Evolutionary conservation across 2,113 vertebrate genomes (phyloP).

Genomic region (Cyanoramphus novaezelandiae): DNA sequence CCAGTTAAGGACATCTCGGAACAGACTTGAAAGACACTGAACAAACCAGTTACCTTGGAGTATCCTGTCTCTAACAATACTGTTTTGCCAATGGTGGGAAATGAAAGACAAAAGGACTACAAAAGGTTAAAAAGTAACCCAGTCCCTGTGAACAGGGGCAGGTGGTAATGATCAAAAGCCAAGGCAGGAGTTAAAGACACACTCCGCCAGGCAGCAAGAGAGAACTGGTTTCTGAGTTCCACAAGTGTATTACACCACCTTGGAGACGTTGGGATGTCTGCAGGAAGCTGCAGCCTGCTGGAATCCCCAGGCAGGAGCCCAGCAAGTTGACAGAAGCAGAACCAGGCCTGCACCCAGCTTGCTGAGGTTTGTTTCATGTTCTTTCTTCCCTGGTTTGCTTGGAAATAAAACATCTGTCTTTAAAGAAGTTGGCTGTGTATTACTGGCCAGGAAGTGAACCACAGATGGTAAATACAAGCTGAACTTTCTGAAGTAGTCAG

Average conservation of each 20-base stretch:
- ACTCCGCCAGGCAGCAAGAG: not conserved
- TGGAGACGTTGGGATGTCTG: not conserved
- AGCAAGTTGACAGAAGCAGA: not conserved
- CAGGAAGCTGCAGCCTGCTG: not conserved
- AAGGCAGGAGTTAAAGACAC: constrained; percentile 39
- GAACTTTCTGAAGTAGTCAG: not conserved
- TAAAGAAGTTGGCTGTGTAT: not conserved
- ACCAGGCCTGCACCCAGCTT: not conserved
- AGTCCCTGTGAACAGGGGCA: constrained; percentile 43
- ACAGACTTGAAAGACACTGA: constrained; percentile 42
- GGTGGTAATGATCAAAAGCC: constrained; percentile 54
- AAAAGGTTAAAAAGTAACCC: constrained; percentile 63
- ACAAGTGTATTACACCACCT: constrained; percentile 9
- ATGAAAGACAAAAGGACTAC: constrained; percentile 55
- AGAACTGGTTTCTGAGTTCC: constrained; percentile 36
- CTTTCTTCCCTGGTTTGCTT: not conserved
- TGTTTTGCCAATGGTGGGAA: constrained; percentile 42
- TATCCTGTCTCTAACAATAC: constrained; percentile 40
- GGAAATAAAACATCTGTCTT: not conserved
- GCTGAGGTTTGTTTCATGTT: not conserved
- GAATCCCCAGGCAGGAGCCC: not conserved
- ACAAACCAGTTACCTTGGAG: constrained; percentile 41
- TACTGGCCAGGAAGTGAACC: not conserved
- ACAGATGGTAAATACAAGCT: not conserved
- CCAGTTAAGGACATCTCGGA: constrained; percentile 38